These are phyloP conservation scores for Lysandra coridon DNA, from an alignment of 2,888 invertebrate species.

Conservation along the genomic window DNA sequence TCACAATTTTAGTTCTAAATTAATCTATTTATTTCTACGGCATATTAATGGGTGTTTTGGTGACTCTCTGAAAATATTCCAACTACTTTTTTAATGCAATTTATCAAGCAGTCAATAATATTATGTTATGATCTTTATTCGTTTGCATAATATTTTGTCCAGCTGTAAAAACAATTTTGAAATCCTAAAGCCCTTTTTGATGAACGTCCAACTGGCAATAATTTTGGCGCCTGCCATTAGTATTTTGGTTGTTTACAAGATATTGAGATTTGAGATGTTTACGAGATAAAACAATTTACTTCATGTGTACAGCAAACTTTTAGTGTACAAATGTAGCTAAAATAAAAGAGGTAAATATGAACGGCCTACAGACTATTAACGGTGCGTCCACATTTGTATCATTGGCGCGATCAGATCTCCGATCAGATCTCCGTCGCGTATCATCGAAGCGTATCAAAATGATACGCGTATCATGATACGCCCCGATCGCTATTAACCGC, in stretches of 20 bases:
- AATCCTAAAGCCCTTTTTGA: slow-evolving; percentile 20
- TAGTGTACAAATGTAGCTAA: not conserved
- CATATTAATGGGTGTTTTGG: not conserved
- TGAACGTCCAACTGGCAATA: slow-evolving; percentile 27
- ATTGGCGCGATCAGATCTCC: too few species aligned
- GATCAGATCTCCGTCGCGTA: too few species aligned
- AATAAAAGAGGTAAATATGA: too few species aligned
- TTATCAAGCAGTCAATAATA: not conserved
- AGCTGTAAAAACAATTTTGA: slow-evolving; percentile 11
- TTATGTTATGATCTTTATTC: not conserved
- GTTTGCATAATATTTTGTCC: not conserved
- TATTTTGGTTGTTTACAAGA: slow-evolving; percentile 25
- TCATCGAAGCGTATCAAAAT: too few species aligned
- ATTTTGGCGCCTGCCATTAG: slow-evolving; percentile 16
- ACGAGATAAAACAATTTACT: slow-evolving; percentile 21
- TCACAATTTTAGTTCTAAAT: not conserved
- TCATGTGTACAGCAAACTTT: not conserved
- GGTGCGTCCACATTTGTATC: too few species aligned
- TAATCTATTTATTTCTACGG: not conserved
- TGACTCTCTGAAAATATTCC: not conserved
- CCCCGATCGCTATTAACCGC: too few species aligned
- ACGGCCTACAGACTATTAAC: too few species aligned
- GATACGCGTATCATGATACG: too few species aligned
- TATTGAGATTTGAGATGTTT: slow-evolving; percentile 24
- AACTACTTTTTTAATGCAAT: not conserved